Evolutionary conservation across 2,113 vertebrate genomes (phyloP).

Genomic region (Taurulus bubalis): DNA sequence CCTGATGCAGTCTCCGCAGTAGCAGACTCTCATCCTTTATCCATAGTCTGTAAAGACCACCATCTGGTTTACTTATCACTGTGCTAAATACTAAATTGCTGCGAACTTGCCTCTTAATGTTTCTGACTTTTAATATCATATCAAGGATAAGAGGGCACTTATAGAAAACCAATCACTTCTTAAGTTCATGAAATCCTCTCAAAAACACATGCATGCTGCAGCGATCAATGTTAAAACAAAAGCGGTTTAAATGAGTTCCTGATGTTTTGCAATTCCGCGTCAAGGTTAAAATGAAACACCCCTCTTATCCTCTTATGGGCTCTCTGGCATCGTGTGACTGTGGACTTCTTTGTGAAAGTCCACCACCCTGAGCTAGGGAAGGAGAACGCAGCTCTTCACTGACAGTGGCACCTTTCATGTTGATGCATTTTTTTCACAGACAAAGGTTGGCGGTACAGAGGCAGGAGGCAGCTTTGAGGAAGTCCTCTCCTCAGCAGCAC

Average conservation of each 20-base stretch:
- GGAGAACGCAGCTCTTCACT: not conserved
- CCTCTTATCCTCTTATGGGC: not conserved
- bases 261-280: not conserved
- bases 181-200: not conserved
- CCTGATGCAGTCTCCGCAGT: not conserved
- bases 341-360: slow-evolving; percentile 2
- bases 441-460: slow-evolving; percentile 89
- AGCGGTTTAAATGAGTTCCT: not conserved
- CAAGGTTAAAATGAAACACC: not conserved
- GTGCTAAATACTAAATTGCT: not conserved
- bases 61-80: not conserved
- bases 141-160: not conserved
- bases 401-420: not conserved
- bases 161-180: not conserved
- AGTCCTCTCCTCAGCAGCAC: slow-evolving; percentile 93
- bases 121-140: not conserved
- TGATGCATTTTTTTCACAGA: slow-evolving; percentile 73
- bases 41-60: not conserved
- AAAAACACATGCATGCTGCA: not conserved
- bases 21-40: not conserved
- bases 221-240: not conserved
- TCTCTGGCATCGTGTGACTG: not conserved
- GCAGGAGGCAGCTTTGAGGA: slow-evolving; percentile 93
- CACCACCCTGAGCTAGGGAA: slow-evolving; percentile 15
- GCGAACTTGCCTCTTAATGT: not conserved